Percentiles rank a stretch among this genome's conserved stretches.
Evolutionary conservation across 2,888 invertebrate species (phyloP).

Genomic region (Agrotis segetum): DNA sequence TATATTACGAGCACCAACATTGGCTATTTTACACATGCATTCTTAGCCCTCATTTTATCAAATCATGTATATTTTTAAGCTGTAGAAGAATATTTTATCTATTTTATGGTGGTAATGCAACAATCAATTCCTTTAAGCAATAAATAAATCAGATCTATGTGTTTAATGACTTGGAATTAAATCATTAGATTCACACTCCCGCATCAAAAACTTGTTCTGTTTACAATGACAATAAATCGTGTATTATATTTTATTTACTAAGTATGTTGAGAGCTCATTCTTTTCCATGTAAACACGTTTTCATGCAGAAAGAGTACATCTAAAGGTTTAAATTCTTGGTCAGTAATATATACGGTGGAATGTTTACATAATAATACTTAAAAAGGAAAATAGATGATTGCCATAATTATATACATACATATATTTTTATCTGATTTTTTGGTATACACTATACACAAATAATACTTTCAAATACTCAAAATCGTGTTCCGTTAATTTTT

Average conservation of each 20-base stretch:
- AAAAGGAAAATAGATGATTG: constrained; percentile 10
- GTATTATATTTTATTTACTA: too few relatives aligned
- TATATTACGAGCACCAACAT: constrained; percentile 76
- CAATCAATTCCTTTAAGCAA: constrained; percentile 60
- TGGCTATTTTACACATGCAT: constrained; percentile 64
- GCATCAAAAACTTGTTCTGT: too few relatives aligned
- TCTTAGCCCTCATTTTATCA: constrained; percentile 29
- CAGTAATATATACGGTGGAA: constrained; percentile 38
- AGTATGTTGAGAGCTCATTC: too few relatives aligned
- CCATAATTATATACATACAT: constrained; percentile 6
- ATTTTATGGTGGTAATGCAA: constrained; percentile 24
- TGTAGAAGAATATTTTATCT: constrained; percentile 50
- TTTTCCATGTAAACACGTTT: too few relatives aligned
- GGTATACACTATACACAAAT: constrained; percentile 29
- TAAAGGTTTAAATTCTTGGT: constrained; percentile 9
- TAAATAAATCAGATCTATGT: constrained; percentile 62
- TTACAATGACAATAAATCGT: too few relatives aligned
- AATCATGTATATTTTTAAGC: constrained; percentile 25
- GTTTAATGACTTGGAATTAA: constrained; percentile 17
- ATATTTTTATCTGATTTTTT: constrained; percentile 12
- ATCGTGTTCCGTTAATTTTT: constrained; percentile 36
- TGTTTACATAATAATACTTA: constrained; percentile 44
- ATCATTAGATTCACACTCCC: too few relatives aligned
- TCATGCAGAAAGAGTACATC: too few relatives aligned
- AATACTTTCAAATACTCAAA: constrained; percentile 41